Evolutionary conservation across 2,797 vertebrate genomes (phyloP), one percentile per base, ranked within the genome.

Genomic region (Astyanax mexicanus): DNA sequence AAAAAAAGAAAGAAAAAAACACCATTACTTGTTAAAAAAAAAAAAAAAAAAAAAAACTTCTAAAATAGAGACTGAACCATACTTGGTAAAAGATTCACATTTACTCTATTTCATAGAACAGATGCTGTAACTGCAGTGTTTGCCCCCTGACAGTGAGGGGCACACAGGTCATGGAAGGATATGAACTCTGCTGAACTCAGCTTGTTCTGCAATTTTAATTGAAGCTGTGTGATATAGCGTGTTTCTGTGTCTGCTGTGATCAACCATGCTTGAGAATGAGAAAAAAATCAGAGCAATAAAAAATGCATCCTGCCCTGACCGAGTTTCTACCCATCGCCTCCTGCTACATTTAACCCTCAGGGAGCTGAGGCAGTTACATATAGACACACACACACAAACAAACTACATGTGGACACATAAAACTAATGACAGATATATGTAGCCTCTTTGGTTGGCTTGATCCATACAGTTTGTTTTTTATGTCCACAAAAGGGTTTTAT

Each of bases 131-230:
- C n/a, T 58, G 9, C 37, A 13, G 58, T n/a, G n/a, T n/a, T n/a
- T n/a, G n/a, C n/a, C 12, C 15, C 29, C 25, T n/a, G n/a, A 60
- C 58, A 40, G 58, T 10, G 23, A 19, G 35, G 11, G 57, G 23
- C 21, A 64, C 3, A 15, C 21, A 62, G 13, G 8, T 64, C 15
- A 52, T 25, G n/a, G 17, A 52, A 32, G 12, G 17, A 11, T 9
- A 6, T 75, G 37, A 74, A 64, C 37, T 35, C 29, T 81, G 77
- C 65, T 89, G 88, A 90, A 89, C 89, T 90, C 87, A 82, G 75
- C 62, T 86, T 64, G 79, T 73, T 79, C 35, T 51, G 11, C 27
- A 87, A 91, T 86, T 89, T 90, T 90, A 85, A 91, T 91, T 83
- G 72, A 92, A 90, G 85, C 10, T 19, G 29, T 3, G 47, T 35